Conservation (phyloP, 2,113 vertebrate genomes). For the Engraulis encrasicolus region DNA sequence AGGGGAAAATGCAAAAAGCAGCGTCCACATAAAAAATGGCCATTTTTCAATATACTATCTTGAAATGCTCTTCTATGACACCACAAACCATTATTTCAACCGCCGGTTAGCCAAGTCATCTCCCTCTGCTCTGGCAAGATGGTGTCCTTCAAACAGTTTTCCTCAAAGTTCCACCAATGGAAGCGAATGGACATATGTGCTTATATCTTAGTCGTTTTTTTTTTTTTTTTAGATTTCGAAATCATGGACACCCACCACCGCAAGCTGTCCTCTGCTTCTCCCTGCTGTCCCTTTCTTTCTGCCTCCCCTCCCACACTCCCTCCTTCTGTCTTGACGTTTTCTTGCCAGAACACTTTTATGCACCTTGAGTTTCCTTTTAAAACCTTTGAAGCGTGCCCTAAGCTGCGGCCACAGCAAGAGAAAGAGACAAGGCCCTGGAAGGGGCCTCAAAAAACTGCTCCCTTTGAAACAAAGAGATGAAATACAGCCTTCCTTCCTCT, state of each 20-base stretch:
- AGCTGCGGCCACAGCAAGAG: neutral
- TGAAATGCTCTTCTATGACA: neutral
- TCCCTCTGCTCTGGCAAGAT: neutral
- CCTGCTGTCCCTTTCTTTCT: neutral
- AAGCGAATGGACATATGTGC: neutral
- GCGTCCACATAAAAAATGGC: conserved; percentile 67
- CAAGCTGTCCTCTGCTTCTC: neutral
- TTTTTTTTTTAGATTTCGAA: neutral
- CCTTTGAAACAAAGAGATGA: conserved; percentile 33
- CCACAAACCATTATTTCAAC: conserved; percentile 16
- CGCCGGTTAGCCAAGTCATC: neutral
- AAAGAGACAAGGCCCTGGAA: conserved; percentile 13
- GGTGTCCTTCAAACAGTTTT: neutral
- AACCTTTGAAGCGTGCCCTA: conserved; percentile 25
- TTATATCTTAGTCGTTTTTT: neutral
- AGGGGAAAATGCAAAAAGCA: conserved; percentile 71
- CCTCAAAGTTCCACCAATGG: neutral
- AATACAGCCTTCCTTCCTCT: conserved; percentile 27
- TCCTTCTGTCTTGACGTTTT: neutral
- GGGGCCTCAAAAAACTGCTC: conserved; percentile 1
- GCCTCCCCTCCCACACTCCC: too few species aligned
- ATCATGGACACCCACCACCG: neutral
- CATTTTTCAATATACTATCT: conserved; percentile 43
- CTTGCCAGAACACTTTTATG: conserved; percentile 9
- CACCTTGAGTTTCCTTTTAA: conserved; percentile 26